These are phyloP conservation scores for Tachina lurida DNA, from an alignment of 2,888 invertebrate genomes.

Conservation along the genomic window DNA sequence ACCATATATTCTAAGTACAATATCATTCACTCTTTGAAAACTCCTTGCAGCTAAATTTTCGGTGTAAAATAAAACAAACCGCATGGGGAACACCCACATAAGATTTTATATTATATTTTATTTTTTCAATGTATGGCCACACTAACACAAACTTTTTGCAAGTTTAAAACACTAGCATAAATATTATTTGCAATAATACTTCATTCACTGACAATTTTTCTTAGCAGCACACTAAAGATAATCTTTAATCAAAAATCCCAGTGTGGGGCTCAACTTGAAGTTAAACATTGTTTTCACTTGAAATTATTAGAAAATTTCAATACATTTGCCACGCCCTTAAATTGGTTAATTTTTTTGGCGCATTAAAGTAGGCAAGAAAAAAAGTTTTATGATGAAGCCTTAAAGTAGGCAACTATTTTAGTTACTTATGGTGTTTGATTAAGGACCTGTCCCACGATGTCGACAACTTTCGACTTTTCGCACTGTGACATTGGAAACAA, in stretches of 20 bases:
- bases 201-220: conserved; percentile 23
- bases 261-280: not conserved
- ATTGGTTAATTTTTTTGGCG: not conserved
- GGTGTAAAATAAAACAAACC: conserved; percentile 34
- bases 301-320: not conserved
- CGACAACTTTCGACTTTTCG: no score
- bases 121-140: conserved; percentile 31
- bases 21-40: conserved; percentile 30
- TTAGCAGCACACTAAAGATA: not conserved
- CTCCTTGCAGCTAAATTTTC: conserved; percentile 32
- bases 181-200: conserved; percentile 31
- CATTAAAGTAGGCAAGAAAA: not conserved
- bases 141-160: not conserved
- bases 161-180: conserved; percentile 17
- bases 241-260: conserved; percentile 10
- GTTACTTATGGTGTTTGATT: not conserved
- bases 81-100: conserved; percentile 62
- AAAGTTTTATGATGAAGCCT: not conserved
- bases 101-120: not conserved
- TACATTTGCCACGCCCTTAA: not conserved
- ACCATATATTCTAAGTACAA: conserved; percentile 40
- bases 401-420: not conserved
- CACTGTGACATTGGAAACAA: no score
- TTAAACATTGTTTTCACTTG: not conserved
- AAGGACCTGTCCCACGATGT: no score